Conservation (phyloP, 2,888 invertebrate genomes). For the Kryphioiulus occultus region DNA sequence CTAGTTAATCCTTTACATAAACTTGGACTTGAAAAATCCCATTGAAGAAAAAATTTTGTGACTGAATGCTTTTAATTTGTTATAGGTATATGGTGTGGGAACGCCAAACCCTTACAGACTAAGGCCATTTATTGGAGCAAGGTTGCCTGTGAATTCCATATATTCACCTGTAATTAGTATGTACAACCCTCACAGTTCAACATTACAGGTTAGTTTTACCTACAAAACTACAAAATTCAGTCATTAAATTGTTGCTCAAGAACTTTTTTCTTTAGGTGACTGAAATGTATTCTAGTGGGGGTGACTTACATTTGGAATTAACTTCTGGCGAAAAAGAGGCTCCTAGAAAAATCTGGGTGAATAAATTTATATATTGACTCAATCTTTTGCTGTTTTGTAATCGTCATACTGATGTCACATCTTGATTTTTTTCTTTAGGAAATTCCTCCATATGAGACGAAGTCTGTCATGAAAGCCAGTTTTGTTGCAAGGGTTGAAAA, state of each 20-base stretch:
- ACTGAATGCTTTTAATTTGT: background rate
- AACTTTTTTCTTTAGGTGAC: conserved; percentile 60
- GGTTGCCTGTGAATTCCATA: conserved; percentile 89
- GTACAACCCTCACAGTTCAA: conserved; percentile 90
- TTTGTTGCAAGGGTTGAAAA: conserved; percentile 79
- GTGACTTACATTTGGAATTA: conserved; percentile 86
- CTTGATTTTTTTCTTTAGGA: conserved; percentile 62
- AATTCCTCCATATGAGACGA: conserved; percentile 86
- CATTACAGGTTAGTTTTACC: conserved; percentile 75
- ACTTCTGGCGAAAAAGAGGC: conserved; percentile 77
- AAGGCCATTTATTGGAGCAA: conserved; percentile 87
- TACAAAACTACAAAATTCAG: conserved; percentile 64
- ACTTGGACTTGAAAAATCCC: background rate
- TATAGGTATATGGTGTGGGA: conserved; percentile 83
- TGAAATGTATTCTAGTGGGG: conserved; percentile 76
- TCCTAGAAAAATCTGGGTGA: conserved; percentile 80
- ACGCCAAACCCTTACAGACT: conserved; percentile 89
- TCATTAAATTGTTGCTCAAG: conserved; percentile 20
- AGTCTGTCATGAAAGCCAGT: conserved; percentile 84
- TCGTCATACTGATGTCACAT: background rate
- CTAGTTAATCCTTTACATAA: background rate
- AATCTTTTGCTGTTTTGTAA: background rate
- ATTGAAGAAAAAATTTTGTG: background rate
- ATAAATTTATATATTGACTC: conserved; percentile 47
- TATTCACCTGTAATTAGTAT: conserved; percentile 88